Conservation (phyloP, 2,888 invertebrate genomes). For the Platycheirus rosarum region DNA sequence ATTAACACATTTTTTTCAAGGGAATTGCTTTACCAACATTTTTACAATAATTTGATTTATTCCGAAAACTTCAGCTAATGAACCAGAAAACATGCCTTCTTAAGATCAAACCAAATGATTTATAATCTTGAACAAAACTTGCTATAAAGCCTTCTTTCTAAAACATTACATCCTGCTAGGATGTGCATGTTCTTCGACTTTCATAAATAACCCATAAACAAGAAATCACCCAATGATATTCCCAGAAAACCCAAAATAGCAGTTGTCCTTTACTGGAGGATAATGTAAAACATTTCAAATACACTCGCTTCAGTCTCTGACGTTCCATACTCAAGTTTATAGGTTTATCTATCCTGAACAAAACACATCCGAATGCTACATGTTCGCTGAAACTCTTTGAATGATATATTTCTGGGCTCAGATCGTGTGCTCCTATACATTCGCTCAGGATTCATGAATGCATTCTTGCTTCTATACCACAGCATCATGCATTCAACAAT, state of each 20-base stretch:
- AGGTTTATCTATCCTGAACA: slow-evolving; percentile 6
- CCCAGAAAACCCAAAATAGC: slow-evolving; percentile 33
- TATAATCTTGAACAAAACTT: slow-evolving; percentile 7
- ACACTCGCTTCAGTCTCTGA: slow-evolving; percentile 23
- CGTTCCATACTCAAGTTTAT: slow-evolving; percentile 1
- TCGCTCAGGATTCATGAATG: slow-evolving; percentile 65
- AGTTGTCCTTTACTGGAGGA: slow-evolving; percentile 14
- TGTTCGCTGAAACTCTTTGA: slow-evolving; percentile 55
- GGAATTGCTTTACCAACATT: too few relatives aligned
- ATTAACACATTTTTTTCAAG: too few relatives aligned
- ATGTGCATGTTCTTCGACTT: slow-evolving; percentile 37
- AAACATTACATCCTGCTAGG: neutral
- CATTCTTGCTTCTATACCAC: slow-evolving; percentile 46
- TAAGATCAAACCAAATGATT: slow-evolving; percentile 32
- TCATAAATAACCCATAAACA: slow-evolving; percentile 62
- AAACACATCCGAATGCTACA: slow-evolving; percentile 65
- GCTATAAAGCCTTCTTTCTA: slow-evolving; percentile 1
- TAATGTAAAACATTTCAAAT: slow-evolving; percentile 27
- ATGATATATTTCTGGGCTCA: slow-evolving; percentile 62
- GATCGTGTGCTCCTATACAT: slow-evolving; percentile 34
- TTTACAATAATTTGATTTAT: too few relatives aligned
- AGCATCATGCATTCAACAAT: slow-evolving; percentile 73
- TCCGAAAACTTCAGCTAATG: too few relatives aligned
- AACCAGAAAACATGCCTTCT: too few relatives aligned
- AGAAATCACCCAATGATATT: slow-evolving; percentile 15